A percentile compares a stretch with the other conserved stretches of the same genome.
These are phyloP conservation scores for Nematolebias whitei DNA, from an alignment of 2,113 vertebrate genomes.

Conservation along the genomic window DNA sequence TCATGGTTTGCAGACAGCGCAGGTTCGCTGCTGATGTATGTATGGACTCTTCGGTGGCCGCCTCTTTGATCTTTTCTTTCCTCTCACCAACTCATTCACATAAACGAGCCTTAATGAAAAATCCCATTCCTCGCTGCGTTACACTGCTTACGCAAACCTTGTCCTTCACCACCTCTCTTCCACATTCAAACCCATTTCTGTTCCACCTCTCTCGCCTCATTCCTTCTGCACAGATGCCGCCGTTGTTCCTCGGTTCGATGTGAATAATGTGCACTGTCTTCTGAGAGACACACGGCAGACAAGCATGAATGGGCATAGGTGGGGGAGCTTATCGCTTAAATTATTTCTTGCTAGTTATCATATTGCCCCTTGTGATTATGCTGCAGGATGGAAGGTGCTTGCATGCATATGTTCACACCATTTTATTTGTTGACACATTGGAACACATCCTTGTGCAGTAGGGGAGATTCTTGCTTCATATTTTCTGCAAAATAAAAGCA, in stretches of 20 bases:
- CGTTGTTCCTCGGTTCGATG: conserved; percentile 46
- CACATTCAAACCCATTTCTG: conserved; percentile 25
- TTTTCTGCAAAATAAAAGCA: conserved; percentile 39
- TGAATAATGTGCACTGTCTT: conserved; percentile 62
- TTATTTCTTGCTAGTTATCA: conserved; percentile 45
- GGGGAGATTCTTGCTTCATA: conserved; percentile 47
- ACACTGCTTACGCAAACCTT: conserved; percentile 16
- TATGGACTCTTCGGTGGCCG: conserved; percentile 20
- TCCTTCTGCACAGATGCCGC: conserved; percentile 54
- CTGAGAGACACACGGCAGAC: conserved; percentile 24
- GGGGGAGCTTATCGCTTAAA: conserved; percentile 22
- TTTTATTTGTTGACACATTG: not conserved
- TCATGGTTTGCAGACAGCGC: conserved; percentile 9
- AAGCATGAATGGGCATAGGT: conserved; percentile 29
- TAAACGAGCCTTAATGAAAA: conserved; percentile 52
- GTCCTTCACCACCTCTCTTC: conserved; percentile 22
- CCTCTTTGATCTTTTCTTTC: conserved; percentile 39
- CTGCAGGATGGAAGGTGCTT: conserved; percentile 14
- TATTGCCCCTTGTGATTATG: conserved; percentile 22
- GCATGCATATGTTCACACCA: not conserved
- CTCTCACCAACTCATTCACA: conserved; percentile 20
- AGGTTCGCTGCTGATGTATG: conserved; percentile 22
- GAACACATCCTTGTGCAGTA: conserved; percentile 15
- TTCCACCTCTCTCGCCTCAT: conserved; percentile 29
- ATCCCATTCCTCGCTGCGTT: conserved; percentile 16